phyloP scores from a whole-genome alignment of 2,113 vertebrate genomes.

The Seriola rivoliana region DNA sequence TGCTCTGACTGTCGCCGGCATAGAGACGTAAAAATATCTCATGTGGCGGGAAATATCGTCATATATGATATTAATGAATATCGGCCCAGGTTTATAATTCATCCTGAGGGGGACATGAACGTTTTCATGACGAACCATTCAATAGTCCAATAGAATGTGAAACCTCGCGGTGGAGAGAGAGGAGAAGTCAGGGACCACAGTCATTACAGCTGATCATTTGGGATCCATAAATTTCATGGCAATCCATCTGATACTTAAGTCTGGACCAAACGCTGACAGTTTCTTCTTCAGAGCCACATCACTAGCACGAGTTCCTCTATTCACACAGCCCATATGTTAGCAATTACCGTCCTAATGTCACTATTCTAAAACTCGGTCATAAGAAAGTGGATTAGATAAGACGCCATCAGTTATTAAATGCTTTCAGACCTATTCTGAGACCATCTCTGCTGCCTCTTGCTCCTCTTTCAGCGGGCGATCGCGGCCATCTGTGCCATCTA shows the following conservation, averaged over 20 bases:
- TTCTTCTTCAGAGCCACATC: background rate
- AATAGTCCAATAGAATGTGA: no score
- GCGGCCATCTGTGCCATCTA: constrained; percentile 27
- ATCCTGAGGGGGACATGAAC: background rate
- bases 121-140: no score
- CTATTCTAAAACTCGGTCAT: background rate
- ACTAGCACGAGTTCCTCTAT: background rate
- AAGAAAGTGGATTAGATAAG: background rate
- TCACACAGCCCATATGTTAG: background rate
- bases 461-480: constrained; percentile 2
- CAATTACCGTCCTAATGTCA: background rate
- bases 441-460: background rate
- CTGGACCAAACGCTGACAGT: background rate
- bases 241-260: background rate
- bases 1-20: no score
- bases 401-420: background rate
- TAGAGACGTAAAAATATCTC: no score
- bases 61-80: no score
- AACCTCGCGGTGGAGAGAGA: background rate
- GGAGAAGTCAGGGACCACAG: background rate
- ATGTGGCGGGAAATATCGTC: no score
- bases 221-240: background rate
- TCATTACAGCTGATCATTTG: background rate
- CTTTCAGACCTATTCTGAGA: constrained; percentile 15
- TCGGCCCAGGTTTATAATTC: background rate